These are phyloP conservation scores for Grapholita molesta DNA, from an alignment of 1,140 invertebrate genomes.

Conservation along the genomic window DNA sequence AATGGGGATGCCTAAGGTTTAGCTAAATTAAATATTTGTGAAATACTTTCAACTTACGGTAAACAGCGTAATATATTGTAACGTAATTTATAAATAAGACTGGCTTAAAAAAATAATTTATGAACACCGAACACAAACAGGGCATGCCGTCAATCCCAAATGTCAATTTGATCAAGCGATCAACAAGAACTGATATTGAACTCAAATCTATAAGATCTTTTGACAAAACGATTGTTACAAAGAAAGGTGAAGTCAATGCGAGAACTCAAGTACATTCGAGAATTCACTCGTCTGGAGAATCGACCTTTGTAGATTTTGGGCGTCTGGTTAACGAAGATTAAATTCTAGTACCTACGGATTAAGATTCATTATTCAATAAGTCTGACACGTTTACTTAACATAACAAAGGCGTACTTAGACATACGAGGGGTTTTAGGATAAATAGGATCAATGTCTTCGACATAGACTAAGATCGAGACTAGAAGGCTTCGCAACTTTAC, in stretches of 20 bases:
- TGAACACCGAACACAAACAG: too few relatives aligned
- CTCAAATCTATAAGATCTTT: slow-evolving; percentile 7
- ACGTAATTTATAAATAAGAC: too few relatives aligned
- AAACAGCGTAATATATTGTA: too few relatives aligned
- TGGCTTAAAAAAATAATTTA: too few relatives aligned
- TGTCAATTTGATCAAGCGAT: slow-evolving; percentile 5
- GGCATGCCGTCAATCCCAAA: neutral
- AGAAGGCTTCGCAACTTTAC: slow-evolving; percentile 1
- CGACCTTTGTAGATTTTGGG: slow-evolving; percentile 1
- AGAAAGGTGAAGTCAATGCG: slow-evolving; percentile 8
- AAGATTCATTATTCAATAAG: slow-evolving; percentile 11
- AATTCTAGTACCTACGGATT: slow-evolving; percentile 10
- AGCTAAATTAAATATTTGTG: neutral
- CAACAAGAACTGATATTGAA: neutral
- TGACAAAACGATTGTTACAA: slow-evolving; percentile 15
- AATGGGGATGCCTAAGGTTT: neutral
- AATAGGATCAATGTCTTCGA: slow-evolving; percentile 15
- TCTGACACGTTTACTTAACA: slow-evolving; percentile 8
- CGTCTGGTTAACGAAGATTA: slow-evolving; percentile 6
- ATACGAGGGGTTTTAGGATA: slow-evolving; percentile 9
- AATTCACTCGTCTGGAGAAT: slow-evolving; percentile 3
- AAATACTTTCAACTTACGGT: too few relatives aligned
- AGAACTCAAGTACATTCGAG: slow-evolving; percentile 4
- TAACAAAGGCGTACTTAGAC: slow-evolving; percentile 11
- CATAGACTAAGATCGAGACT: neutral